Conservation (phyloP, 2,888 invertebrate species). For the Noctua janthe region DNA sequence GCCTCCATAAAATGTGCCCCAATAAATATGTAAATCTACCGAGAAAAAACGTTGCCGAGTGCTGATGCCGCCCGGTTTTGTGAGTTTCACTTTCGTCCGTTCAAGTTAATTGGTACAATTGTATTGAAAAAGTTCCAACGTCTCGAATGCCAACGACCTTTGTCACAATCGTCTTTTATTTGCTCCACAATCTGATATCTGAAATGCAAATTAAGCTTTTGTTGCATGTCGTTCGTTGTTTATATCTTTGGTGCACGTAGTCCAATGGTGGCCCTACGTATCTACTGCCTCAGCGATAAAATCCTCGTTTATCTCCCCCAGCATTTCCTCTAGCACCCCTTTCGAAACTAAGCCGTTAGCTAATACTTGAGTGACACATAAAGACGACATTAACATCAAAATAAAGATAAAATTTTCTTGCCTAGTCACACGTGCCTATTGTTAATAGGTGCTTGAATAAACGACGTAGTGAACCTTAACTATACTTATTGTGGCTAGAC, state of each 20-base stretch:
- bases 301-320: slow-evolving; percentile 72
- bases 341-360: slow-evolving; percentile 68
- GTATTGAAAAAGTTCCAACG: slow-evolving; percentile 76
- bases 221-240: slow-evolving; percentile 53
- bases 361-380: slow-evolving; percentile 68
- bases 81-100: slow-evolving; percentile 88
- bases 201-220: slow-evolving; percentile 71
- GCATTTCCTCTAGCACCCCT: slow-evolving; percentile 67
- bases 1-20: slow-evolving; percentile 90
- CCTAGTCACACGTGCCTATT: slow-evolving; percentile 50
- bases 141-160: slow-evolving; percentile 80
- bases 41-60: slow-evolving; percentile 81
- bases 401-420: slow-evolving; percentile 68
- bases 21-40: slow-evolving; percentile 90
- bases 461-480: slow-evolving; percentile 50
- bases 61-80: slow-evolving; percentile 77
- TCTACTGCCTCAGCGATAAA: slow-evolving; percentile 59
- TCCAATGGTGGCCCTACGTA: slow-evolving; percentile 51
- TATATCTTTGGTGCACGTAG: slow-evolving; percentile 33
- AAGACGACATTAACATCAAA: slow-evolving; percentile 69
- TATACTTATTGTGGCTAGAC: slow-evolving; percentile 13
- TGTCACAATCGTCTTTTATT: slow-evolving; percentile 72
- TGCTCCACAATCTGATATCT: slow-evolving; percentile 68
- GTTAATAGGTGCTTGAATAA: slow-evolving; percentile 59
- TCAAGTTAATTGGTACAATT: slow-evolving; percentile 87